Evolutionary conservation across 1,140 invertebrate genomes (phyloP).

Genomic region (Aphis craccivora): DNA sequence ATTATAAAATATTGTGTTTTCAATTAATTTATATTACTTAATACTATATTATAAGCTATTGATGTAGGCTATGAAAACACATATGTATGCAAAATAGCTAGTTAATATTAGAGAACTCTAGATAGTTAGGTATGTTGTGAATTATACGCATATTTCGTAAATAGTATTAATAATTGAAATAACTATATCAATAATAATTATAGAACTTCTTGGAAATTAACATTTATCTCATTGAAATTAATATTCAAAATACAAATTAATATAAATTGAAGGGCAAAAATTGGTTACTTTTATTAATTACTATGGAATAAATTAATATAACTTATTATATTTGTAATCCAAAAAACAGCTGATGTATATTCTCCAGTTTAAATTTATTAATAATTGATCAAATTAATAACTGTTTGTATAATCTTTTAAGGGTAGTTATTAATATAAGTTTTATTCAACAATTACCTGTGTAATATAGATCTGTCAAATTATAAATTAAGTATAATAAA

Average conservation of each 20-base stretch:
- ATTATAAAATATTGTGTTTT: too few relatives aligned
- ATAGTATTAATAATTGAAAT: not conserved
- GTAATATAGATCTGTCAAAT: not conserved
- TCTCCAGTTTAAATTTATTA: not conserved
- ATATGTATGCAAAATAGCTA: too few relatives aligned
- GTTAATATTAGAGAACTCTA: too few relatives aligned
- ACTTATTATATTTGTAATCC: not conserved
- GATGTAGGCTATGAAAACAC: too few relatives aligned
- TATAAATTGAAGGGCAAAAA: not conserved
- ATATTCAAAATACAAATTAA: not conserved
- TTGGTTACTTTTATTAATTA: not conserved
- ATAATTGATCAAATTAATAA: not conserved
- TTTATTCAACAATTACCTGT: not conserved
- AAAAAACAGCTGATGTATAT: not conserved
- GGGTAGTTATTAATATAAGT: not conserved
- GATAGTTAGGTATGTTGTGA: too few relatives aligned
- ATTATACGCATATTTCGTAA: not conserved
- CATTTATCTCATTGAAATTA: not conserved
- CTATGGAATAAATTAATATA: not conserved
- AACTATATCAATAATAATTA: not conserved
- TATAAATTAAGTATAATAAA: not conserved
- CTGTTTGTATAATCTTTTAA: not conserved
- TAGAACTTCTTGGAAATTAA: not conserved
- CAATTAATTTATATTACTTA: too few relatives aligned
- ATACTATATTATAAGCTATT: too few relatives aligned